phyloP scores from a whole-genome alignment of 2,113 vertebrate genomes.

The Camelus dromedarius region DNA sequence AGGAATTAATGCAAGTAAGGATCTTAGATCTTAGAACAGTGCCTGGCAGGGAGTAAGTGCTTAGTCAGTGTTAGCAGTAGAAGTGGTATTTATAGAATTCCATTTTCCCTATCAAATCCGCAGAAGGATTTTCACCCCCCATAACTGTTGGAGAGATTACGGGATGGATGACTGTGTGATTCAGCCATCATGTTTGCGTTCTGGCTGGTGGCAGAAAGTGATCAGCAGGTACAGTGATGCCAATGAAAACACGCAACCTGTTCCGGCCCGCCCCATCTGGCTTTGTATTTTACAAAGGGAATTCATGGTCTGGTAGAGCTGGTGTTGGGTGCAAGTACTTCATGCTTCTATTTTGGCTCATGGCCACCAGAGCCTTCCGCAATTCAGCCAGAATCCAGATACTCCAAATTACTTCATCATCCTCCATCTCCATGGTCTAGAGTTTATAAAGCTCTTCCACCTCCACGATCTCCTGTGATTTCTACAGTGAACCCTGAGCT shows the following conservation, averaged over 20 bases:
- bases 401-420: not conserved
- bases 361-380: not conserved
- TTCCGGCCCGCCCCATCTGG: not conserved
- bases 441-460: not conserved
- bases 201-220: not conserved
- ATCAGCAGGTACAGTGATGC: not conserved
- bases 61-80: not conserved
- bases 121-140: not conserved
- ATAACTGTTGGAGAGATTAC: not conserved
- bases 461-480: not conserved
- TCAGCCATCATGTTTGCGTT: not conserved
- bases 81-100: not conserved
- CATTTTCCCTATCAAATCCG: not conserved
- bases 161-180: not conserved
- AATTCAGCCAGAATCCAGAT: not conserved
- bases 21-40: not conserved
- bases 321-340: not conserved
- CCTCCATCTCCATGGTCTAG: not conserved
- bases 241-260: not conserved
- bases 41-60: not conserved
- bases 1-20: not conserved
- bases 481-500: not conserved
- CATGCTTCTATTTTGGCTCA: not conserved
- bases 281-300: not conserved
- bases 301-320: too few relatives aligned